Evolutionary conservation across 2,797 vertebrate genomes (phyloP).

Genomic region (Chanos chanos): DNA sequence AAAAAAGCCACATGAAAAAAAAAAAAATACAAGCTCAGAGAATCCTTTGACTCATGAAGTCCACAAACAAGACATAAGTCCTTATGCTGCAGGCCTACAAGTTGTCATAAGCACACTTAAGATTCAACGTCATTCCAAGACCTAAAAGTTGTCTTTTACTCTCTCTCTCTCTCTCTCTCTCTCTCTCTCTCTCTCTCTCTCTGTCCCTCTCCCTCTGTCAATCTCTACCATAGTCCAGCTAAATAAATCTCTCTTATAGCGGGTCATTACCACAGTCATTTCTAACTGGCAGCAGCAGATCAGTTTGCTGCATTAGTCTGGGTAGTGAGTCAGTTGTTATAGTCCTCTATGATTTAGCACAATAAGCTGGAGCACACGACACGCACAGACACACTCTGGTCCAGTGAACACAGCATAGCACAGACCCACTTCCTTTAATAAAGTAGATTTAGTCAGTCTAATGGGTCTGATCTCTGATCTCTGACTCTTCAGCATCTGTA

Average conservation of each 20-base stretch:
- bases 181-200: neutral
- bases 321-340: conserved; percentile 12
- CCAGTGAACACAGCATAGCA: too few relatives aligned
- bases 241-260: conserved; percentile 6
- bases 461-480: too few relatives aligned
- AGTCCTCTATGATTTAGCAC: conserved; percentile 1
- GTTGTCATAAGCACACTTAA: neutral
- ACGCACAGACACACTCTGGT: too few relatives aligned
- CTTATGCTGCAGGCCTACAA: neutral
- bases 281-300: conserved; percentile 4
- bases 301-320: conserved; percentile 13
- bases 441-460: too few relatives aligned
- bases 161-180: neutral
- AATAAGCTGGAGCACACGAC: neutral
- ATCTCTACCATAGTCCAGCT: neutral
- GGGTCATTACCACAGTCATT: neutral
- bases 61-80: neutral
- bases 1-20: too few relatives aligned
- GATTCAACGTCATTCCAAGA: conserved; percentile 5
- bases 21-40: neutral
- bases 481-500: too few relatives aligned
- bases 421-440: too few relatives aligned
- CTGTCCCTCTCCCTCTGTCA: neutral
- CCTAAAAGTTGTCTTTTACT: neutral
- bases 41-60: neutral